Evolutionary conservation across 2,797 vertebrate genomes (phyloP).

Genomic region (Sebastes cheni): DNA sequence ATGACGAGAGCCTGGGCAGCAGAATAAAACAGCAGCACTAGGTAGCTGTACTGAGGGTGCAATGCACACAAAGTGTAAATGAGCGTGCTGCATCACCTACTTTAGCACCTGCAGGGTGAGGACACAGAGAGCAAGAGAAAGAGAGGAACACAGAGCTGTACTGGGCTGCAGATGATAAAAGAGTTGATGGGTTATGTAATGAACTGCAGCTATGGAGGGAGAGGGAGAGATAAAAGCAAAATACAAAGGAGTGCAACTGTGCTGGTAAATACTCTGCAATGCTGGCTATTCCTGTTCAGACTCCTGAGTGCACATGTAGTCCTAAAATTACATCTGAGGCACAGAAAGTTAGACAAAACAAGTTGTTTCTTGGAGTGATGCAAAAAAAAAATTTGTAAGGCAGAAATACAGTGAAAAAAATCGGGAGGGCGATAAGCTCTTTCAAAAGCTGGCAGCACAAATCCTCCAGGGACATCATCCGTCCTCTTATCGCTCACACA

Average conservation of each 20-base stretch:
- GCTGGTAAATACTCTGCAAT: constrained; percentile 28
- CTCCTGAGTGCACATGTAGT: not conserved
- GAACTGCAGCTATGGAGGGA: constrained; percentile 45
- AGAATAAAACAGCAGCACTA: constrained; percentile 50
- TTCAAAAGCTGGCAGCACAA: constrained; percentile 19
- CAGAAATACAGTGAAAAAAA: not conserved
- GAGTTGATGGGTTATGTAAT: constrained; percentile 73
- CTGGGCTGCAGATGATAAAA: constrained; percentile 58
- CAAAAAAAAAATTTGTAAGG: not conserved
- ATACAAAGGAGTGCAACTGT: constrained; percentile 23
- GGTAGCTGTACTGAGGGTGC: constrained; percentile 17
- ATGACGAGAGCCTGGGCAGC: constrained; percentile 56
- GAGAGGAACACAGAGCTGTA: constrained; percentile 21
- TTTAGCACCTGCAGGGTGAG: constrained; percentile 24
- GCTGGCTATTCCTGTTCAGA: constrained; percentile 2
- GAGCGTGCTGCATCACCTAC: constrained; percentile 20
- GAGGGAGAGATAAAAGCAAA: constrained; percentile 32
- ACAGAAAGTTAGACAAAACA: constrained; percentile 12
- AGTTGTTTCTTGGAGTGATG: not conserved
- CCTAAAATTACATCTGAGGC: not conserved
- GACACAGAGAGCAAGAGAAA: constrained; percentile 12
- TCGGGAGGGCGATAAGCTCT: not conserved
- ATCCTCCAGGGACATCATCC: constrained; percentile 2
- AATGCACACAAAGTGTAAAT: constrained; percentile 43
- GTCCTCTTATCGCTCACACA: not conserved